Evolutionary conservation across 1,140 invertebrate genomes (phyloP).

Genomic region (Streblospio benedicti): DNA sequence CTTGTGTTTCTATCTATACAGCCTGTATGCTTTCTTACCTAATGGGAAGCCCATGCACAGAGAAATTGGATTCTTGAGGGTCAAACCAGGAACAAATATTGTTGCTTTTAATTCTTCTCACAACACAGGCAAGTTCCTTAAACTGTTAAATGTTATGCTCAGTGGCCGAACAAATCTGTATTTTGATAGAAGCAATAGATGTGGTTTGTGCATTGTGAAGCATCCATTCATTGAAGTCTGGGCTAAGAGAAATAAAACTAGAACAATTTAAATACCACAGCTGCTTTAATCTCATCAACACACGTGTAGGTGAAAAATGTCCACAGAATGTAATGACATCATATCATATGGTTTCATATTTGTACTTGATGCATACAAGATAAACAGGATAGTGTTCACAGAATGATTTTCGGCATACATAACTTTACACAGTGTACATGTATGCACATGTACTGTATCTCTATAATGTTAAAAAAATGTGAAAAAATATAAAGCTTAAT

Average conservation of each 20-base stretch:
- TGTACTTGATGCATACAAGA: too few species aligned
- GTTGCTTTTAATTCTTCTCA: constrained; percentile 56
- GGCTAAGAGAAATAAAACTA: background rate
- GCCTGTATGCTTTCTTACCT: too few species aligned
- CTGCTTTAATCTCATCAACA: background rate
- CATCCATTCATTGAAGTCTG: background rate
- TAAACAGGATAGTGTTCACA: too few species aligned
- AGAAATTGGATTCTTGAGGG: constrained; percentile 57
- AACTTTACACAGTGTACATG: too few species aligned
- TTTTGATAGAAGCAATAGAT: background rate
- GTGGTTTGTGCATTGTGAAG: background rate
- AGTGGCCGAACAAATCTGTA: background rate
- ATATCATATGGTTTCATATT: too few species aligned
- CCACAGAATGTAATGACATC: too few species aligned
- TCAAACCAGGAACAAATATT: constrained; percentile 53
- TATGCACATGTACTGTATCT: too few species aligned
- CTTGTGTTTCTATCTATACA: too few species aligned
- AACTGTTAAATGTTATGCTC: background rate
- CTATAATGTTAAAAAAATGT: too few species aligned
- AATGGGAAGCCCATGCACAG: constrained; percentile 57
- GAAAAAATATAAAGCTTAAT: too few species aligned
- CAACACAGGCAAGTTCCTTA: constrained; percentile 49
- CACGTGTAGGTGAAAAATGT: too few species aligned
- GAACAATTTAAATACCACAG: background rate
- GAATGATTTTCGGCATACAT: too few species aligned